Percentiles rank a stretch among this genome's conserved stretches.
These are phyloP conservation scores for Oceanodroma tethys DNA, from an alignment of 2,113 vertebrate species.

Conservation along the genomic window DNA sequence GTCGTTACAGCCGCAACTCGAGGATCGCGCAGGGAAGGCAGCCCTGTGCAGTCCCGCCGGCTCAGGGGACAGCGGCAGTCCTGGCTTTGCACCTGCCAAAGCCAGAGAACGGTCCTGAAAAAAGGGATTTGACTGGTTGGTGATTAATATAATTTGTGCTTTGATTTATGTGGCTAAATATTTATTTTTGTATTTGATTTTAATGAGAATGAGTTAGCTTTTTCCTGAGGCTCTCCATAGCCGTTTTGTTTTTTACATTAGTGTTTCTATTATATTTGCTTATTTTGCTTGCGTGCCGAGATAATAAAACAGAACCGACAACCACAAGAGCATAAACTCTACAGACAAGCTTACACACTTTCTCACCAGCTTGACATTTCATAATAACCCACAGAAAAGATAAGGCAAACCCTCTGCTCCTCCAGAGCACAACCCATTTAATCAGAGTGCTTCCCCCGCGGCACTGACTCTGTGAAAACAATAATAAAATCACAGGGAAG, in stretches of 20 bases:
- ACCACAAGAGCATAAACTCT: background rate
- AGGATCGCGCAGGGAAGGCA: background rate
- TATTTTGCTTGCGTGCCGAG: accelerated
- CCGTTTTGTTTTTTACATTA: background rate
- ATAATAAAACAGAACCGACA: background rate
- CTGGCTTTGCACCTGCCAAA: background rate
- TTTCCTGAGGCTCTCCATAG: background rate
- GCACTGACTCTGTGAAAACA: background rate
- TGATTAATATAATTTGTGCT: background rate
- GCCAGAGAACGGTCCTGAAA: background rate
- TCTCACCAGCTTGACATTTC: background rate
- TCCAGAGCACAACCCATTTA: background rate
- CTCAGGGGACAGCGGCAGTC: background rate
- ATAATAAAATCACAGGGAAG: accelerated
- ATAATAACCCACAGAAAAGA: background rate
- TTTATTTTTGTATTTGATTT: background rate
- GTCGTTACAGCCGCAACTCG: accelerated
- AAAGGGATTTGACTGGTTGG: accelerated
- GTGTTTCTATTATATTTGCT: background rate
- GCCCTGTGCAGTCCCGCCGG: background rate
- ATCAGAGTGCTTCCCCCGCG: background rate
- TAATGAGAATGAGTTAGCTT: background rate
- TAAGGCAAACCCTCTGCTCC: background rate
- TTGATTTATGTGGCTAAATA: background rate
- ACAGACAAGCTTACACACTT: accelerated